Percentiles rank a stretch among this genome's conserved stretches.
phyloP scores from a whole-genome alignment of 2,113 vertebrate genomes.

The Parus major region DNA sequence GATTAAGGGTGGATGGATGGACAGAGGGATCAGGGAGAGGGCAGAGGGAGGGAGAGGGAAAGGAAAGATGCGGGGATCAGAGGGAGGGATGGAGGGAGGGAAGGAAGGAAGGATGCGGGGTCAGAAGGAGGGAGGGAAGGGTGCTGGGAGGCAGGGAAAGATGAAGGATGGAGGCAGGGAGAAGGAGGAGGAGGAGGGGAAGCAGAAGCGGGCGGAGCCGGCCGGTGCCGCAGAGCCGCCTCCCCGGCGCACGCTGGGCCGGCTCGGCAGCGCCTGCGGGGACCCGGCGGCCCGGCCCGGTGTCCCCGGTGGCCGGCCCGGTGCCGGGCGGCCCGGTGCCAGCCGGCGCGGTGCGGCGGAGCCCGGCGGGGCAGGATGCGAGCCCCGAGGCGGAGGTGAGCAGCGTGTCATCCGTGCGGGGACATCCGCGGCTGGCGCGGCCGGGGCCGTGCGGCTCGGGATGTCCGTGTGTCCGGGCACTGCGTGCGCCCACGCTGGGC shows the following conservation, averaged over 20 bases:
- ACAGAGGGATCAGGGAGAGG: not conserved
- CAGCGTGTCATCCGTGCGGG: not conserved
- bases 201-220: not conserved
- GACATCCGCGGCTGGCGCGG: not conserved
- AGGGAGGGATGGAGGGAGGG: no score
- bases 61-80: not conserved
- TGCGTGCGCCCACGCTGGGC: not conserved
- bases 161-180: not conserved
- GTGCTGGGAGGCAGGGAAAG: not conserved
- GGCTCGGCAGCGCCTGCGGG: not conserved
- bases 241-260: not conserved
- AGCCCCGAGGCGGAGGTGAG: slow-evolving; percentile 33
- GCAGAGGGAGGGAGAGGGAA: not conserved
- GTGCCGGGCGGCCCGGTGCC: not conserved
- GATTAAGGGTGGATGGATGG: not conserved
- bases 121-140: not conserved
- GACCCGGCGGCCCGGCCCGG: not conserved
- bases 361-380: not conserved
- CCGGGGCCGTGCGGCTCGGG: not conserved
- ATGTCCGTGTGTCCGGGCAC: not conserved
- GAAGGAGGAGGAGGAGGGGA: not conserved
- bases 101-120: not conserved
- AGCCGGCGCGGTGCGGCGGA: not conserved
- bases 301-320: not conserved
- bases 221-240: not conserved